Conservation (phyloP, 2,888 invertebrate genomes). For the Panorpa germanica region DNA sequence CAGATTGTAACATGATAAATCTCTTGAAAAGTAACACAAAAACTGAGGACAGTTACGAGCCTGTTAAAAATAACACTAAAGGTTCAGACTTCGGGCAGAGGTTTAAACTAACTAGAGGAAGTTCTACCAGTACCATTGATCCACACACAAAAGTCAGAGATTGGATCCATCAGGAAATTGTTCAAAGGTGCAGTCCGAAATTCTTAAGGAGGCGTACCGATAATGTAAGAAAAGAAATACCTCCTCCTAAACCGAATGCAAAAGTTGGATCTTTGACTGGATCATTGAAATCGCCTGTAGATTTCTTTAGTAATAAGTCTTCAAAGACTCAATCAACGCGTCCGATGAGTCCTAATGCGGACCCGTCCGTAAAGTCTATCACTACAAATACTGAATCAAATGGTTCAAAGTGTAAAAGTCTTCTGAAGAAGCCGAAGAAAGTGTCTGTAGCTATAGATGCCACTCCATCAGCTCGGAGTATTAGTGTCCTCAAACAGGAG, state of each 20-base stretch:
- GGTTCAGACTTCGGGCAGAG: constrained; percentile 35
- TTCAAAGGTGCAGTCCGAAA: constrained; percentile 49
- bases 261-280: constrained; percentile 15
- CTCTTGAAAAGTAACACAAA: constrained; percentile 28
- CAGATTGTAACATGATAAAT: constrained; percentile 36
- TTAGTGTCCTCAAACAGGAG: constrained; percentile 52
- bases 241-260: constrained; percentile 12
- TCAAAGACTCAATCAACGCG: not conserved
- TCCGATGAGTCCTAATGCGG: constrained; percentile 15
- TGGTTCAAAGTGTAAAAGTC: constrained; percentile 23
- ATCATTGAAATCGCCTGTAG: constrained; percentile 28
- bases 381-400: constrained; percentile 26
- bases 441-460: constrained; percentile 65
- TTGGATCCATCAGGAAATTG: constrained; percentile 69
- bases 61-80: constrained; percentile 29
- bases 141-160: constrained; percentile 72
- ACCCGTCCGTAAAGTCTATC: constrained; percentile 18
- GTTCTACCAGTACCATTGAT: constrained; percentile 65
- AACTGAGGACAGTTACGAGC: constrained; percentile 30
- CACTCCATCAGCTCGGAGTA: constrained; percentile 52
- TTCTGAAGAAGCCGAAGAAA: constrained; percentile 36
- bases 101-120: constrained; percentile 47
- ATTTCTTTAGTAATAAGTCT: constrained; percentile 13
- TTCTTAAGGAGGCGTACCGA: constrained; percentile 29
- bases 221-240: constrained; percentile 9